phyloP scores from a whole-genome alignment of 2,888 invertebrate genomes.

The Germaria angustata region DNA sequence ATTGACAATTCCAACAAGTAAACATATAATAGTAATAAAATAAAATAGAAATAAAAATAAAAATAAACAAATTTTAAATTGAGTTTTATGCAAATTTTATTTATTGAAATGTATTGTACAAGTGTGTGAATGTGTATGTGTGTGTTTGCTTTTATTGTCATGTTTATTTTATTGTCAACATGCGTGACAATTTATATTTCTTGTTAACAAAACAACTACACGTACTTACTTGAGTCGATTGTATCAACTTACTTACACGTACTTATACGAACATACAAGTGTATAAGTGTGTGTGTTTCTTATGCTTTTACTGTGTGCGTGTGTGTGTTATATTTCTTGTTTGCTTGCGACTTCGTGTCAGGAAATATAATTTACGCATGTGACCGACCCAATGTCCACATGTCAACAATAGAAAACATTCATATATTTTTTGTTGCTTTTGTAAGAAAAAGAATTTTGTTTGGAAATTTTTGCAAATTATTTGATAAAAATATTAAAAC shows the following conservation, averaged over 20 bases:
- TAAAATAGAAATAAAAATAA: slow-evolving; percentile 18
- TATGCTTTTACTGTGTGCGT: background rate
- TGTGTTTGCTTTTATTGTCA: slow-evolving; percentile 56
- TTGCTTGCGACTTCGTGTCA: slow-evolving; percentile 57
- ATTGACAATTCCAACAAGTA: background rate
- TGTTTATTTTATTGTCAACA: slow-evolving; percentile 64
- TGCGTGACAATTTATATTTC: slow-evolving; percentile 69
- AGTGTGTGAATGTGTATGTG: background rate
- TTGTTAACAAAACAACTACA: slow-evolving; percentile 55
- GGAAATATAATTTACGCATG: slow-evolving; percentile 68
- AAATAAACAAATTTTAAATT: slow-evolving; percentile 69
- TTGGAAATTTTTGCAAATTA: slow-evolving; percentile 55
- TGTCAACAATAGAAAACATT: slow-evolving; percentile 50
- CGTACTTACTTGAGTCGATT: slow-evolving; percentile 59
- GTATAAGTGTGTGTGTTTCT: background rate
- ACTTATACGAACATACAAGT: background rate
- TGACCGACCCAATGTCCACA: slow-evolving; percentile 64
- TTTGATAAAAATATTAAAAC: background rate
- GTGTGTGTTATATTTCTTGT: slow-evolving; percentile 24
- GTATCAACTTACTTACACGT: slow-evolving; percentile 23
- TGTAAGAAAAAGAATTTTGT: slow-evolving; percentile 11
- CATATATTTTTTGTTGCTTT: too few species aligned
- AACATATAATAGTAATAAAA: background rate
- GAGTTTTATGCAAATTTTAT: slow-evolving; percentile 78
- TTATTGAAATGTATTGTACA: slow-evolving; percentile 65